phyloP scores from a whole-genome alignment of 2,797 vertebrate species.

The Onychomys arenicola region DNA sequence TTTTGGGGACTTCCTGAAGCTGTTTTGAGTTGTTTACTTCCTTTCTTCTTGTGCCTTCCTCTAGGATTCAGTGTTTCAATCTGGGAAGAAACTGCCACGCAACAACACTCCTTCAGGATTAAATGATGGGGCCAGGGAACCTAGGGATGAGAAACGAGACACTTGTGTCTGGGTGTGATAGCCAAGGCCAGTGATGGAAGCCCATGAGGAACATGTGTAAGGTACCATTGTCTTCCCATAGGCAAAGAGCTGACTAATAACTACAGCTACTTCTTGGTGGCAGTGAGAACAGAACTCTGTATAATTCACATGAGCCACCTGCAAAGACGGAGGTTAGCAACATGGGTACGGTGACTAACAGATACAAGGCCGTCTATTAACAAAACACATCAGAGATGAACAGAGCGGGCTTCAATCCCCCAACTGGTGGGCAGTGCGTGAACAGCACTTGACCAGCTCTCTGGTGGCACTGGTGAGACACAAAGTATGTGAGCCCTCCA shows the following conservation, averaged over 20 bases:
- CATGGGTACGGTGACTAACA: too few relatives aligned
- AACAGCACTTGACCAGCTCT: neutral
- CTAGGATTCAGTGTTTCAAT: neutral
- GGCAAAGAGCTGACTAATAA: too few relatives aligned
- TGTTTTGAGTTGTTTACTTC: neutral
- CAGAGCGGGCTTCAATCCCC: neutral
- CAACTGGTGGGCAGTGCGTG: neutral
- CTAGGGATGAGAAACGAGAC: neutral
- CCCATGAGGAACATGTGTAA: too few relatives aligned
- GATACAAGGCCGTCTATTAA: too few relatives aligned
- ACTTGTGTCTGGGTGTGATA: neutral
- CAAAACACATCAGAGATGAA: too few relatives aligned
- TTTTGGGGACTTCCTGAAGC: neutral
- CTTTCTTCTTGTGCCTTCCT: neutral
- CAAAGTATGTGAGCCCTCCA: neutral
- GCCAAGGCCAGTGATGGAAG: too few relatives aligned
- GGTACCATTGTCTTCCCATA: too few relatives aligned
- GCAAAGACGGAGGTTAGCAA: too few relatives aligned
- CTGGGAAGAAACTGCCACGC: neutral
- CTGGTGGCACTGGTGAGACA: neutral
- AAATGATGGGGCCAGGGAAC: neutral
- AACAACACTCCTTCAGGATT: neutral
- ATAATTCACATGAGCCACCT: too few relatives aligned
- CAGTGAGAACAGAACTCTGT: too few relatives aligned
- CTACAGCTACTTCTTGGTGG: too few relatives aligned